These are phyloP conservation scores for Phaethon lepturus DNA, from an alignment of 2,113 vertebrate genomes.

Conservation along the genomic window DNA sequence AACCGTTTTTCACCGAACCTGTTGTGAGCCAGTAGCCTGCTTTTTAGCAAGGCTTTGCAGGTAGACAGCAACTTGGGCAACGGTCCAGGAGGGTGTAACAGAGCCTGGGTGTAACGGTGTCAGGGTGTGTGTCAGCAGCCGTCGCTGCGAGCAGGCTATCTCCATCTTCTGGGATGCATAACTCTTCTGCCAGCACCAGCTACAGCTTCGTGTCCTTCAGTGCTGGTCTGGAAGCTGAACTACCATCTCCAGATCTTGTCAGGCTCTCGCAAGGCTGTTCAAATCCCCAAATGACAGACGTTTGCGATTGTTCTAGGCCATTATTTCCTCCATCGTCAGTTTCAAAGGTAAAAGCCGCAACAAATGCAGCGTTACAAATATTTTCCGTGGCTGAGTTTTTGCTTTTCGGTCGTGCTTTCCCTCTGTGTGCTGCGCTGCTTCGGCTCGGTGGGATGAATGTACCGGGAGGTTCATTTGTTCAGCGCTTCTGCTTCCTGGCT, in stretches of 20 bases:
- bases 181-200: background rate
- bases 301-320: background rate
- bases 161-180: background rate
- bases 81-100: background rate
- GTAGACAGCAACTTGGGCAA: background rate
- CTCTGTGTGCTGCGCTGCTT: background rate
- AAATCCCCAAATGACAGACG: background rate
- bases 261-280: background rate
- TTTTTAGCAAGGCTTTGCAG: background rate
- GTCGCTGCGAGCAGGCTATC: accelerated
- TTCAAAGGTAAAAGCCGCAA: background rate
- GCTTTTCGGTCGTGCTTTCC: background rate
- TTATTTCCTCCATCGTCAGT: background rate
- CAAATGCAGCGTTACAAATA: accelerated
- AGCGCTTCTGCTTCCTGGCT: background rate
- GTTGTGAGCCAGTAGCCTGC: background rate
- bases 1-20: background rate
- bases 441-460: background rate
- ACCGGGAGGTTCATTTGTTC: background rate
- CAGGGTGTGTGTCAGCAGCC: background rate
- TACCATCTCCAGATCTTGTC: accelerated
- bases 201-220: background rate
- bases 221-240: background rate
- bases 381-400: background rate
- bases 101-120: background rate